Percentiles rank a stretch among this genome's conserved stretches.
phyloP scores from a whole-genome alignment of 1,140 invertebrate genomes.

The Pseudoatta argentina region DNA sequence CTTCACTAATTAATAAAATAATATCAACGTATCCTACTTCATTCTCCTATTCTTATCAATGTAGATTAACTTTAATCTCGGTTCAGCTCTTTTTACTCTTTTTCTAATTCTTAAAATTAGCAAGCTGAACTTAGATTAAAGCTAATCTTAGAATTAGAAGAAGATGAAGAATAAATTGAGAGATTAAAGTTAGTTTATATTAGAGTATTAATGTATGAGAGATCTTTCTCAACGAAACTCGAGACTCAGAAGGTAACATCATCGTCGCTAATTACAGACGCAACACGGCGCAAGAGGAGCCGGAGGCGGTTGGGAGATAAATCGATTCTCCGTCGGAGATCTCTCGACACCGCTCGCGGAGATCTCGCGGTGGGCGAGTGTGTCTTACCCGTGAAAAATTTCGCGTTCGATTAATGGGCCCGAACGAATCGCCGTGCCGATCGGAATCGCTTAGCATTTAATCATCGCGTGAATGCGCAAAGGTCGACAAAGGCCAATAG shows the following conservation, averaged over 20 bases:
- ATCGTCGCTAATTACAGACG: slow-evolving; percentile 58
- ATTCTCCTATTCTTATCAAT: no score
- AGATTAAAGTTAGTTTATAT: no score
- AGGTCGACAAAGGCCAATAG: slow-evolving; percentile 77
- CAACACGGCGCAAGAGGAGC: slow-evolving; percentile 21
- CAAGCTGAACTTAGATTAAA: no score
- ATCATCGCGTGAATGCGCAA: slow-evolving; percentile 65
- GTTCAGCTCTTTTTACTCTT: no score
- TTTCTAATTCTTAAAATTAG: no score
- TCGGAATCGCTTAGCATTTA: slow-evolving; percentile 79
- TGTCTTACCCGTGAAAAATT: slow-evolving; percentile 27
- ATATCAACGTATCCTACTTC: neutral
- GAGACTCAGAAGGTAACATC: slow-evolving; percentile 43
- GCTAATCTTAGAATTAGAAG: no score
- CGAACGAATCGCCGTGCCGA: slow-evolving; percentile 49
- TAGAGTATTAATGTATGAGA: neutral
- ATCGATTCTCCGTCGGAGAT: slow-evolving; percentile 24
- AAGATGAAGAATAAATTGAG: no score
- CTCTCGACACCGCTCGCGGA: neutral
- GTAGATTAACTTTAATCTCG: no score
- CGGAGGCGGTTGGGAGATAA: slow-evolving; percentile 42
- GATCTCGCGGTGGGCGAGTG: neutral
- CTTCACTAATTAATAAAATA: slow-evolving; percentile 5
- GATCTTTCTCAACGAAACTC: slow-evolving; percentile 10
- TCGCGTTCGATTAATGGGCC: slow-evolving; percentile 36